Percentiles rank a stretch among this genome's conserved stretches.
These are phyloP conservation scores for Paraplagusia blochii DNA, from an alignment of 2,113 vertebrate genomes.

Conservation along the genomic window DNA sequence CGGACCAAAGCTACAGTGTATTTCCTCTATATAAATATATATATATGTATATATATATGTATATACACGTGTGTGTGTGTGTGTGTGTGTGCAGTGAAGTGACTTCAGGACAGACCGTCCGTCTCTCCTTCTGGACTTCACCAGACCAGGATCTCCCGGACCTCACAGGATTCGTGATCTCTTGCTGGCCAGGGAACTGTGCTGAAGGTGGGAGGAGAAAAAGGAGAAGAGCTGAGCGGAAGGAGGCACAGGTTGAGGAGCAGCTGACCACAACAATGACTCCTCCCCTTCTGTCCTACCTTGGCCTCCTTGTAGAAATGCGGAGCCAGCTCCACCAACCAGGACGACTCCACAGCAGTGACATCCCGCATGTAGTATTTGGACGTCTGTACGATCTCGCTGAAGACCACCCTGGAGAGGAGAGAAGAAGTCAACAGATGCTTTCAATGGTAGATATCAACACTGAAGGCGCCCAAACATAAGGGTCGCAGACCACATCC, in stretches of 20 bases:
- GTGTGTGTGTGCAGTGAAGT: constrained; percentile 5
- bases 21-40: too few species aligned
- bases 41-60: too few species aligned
- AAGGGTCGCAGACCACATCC: too few species aligned
- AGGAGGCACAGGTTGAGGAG: neutral
- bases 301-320: constrained; percentile 98
- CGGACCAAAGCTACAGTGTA: constrained; percentile 11
- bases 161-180: constrained; percentile 74
- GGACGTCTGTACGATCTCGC: constrained; percentile 92
- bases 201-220: constrained; percentile 49
- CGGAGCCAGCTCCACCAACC: constrained; percentile 94
- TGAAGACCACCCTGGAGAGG: constrained; percentile 90
- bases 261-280: too few species aligned
- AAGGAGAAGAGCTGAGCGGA: neutral
- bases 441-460: too few species aligned
- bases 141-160: too few species aligned
- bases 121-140: too few species aligned
- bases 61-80: too few species aligned
- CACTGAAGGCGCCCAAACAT: too few species aligned
- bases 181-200: constrained; percentile 78
- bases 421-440: neutral
- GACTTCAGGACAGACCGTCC: constrained; percentile 20
- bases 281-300: constrained; percentile 74
- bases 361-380: constrained; percentile 98
- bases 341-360: constrained; percentile 92